Evolutionary conservation across 2,888 invertebrate species (phyloP), one percentile per base, ranked within the genome.

Genomic region (Lasioglossum pauxillum): DNA sequence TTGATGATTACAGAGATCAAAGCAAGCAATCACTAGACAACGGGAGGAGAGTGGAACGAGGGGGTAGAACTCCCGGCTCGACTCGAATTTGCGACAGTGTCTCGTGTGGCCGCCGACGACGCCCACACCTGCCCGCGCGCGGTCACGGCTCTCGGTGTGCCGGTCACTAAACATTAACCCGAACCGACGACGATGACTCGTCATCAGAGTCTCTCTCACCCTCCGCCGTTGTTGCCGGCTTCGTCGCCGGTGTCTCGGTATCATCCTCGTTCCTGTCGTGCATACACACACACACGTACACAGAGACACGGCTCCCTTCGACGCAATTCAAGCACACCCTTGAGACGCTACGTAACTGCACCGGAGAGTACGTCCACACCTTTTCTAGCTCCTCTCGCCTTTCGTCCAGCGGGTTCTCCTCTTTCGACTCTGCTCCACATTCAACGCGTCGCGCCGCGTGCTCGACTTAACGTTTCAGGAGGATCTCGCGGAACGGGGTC

Each of bases 1-100:
- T 88, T 90, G 91, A 93, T 93, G 94, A 94, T 94, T 94, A 94
- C 92, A 88, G 92, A 94, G 94, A 94, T 94, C 94, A 94, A 94
- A 94, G 94, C 93, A 91, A 93, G 93, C 92, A 93, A 93, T 93
- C 94, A 93, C 91, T 92, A 92, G 91, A 93, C 91, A 92, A 90
- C 84, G 81, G 85, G 87, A 88, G 82, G 84, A 87, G 85, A 74
- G 75, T 57, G 84, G 82, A 86, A 83, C 84, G 80, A 84, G 80
- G 85, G 81, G 82, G 23, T 86, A 57, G 77, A 86, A 74, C 78
- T 64, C 46, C 31, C 31, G 71, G n/a, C 41, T 67, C 69, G 84
- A 75, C 72, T 78, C 76, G 82, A 82, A 86, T 85, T 76, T 72
- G 85, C 41, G 82, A 85, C 85, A 85, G 35, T 67, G 71, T 67